phyloP scores from a whole-genome alignment of 2,113 vertebrate species.

The Myodes glareolus region DNA sequence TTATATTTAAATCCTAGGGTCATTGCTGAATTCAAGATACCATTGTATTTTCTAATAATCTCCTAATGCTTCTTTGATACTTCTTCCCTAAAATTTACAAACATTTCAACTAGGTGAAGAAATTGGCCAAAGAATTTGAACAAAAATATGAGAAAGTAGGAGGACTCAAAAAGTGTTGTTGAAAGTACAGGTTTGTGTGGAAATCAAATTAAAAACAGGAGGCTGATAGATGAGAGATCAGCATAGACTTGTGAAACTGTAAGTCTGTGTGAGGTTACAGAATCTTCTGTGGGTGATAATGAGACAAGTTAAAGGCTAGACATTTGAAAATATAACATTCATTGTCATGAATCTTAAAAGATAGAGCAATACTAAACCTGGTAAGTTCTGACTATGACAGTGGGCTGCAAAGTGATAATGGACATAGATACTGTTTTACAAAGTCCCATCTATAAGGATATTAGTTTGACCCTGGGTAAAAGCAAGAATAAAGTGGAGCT shows the following conservation, averaged over 20 bases:
- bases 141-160: neutral
- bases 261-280: neutral
- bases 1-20: neutral
- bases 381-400: neutral
- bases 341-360: neutral
- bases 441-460: neutral
- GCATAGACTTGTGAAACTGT: too few relatives aligned
- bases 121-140: neutral
- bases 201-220: neutral
- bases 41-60: neutral
- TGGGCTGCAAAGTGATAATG: neutral
- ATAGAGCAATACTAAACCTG: neutral
- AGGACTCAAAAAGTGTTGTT: neutral
- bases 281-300: neutral
- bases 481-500: neutral
- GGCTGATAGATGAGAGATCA: too few relatives aligned
- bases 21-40: neutral
- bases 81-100: neutral
- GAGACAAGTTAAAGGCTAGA: neutral
- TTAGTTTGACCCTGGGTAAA: neutral
- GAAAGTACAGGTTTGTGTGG: neutral
- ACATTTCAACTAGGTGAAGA: neutral
- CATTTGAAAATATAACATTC: neutral
- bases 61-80: neutral
- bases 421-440: neutral